These are phyloP conservation scores for Callimorpha dominula DNA, from an alignment of 2,888 invertebrate genomes.

Conservation along the genomic window DNA sequence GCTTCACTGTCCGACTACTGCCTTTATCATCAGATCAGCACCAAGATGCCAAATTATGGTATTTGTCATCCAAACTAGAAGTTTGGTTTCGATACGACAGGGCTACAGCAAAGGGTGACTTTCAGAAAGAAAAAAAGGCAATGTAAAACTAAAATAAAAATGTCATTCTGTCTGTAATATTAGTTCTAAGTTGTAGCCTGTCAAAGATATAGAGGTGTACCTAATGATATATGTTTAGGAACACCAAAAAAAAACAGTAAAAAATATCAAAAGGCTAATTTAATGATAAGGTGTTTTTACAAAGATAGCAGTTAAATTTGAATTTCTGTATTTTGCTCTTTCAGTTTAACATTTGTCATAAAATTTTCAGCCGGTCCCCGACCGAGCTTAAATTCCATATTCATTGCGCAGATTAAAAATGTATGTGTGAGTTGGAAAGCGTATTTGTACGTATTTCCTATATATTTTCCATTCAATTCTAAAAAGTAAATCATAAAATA, in stretches of 20 bases:
- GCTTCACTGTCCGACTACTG: no score
- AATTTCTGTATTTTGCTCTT: neutral
- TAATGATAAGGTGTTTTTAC: neutral
- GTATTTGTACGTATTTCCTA: neutral
- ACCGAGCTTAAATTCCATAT: neutral
- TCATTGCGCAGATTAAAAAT: constrained; percentile 3
- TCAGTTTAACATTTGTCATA: neutral
- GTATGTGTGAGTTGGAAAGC: neutral
- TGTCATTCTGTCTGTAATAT: no score
- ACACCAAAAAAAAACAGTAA: neutral
- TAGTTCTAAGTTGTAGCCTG: no score
- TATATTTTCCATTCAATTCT: neutral
- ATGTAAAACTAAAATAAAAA: no score
- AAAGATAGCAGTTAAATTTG: neutral
- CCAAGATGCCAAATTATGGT: no score
- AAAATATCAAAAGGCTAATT: neutral
- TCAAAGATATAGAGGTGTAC: no score
- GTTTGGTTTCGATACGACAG: no score
- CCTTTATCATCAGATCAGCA: no score
- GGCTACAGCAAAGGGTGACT: no score
- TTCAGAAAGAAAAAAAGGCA: no score
- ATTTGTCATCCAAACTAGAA: no score
- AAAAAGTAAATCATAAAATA: neutral
- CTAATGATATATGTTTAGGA: neutral
- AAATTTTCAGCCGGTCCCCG: neutral